Evolutionary conservation across 1,140 invertebrate genomes (phyloP), one percentile per base, ranked within the genome.

Genomic region (Drosophila neocordata): DNA sequence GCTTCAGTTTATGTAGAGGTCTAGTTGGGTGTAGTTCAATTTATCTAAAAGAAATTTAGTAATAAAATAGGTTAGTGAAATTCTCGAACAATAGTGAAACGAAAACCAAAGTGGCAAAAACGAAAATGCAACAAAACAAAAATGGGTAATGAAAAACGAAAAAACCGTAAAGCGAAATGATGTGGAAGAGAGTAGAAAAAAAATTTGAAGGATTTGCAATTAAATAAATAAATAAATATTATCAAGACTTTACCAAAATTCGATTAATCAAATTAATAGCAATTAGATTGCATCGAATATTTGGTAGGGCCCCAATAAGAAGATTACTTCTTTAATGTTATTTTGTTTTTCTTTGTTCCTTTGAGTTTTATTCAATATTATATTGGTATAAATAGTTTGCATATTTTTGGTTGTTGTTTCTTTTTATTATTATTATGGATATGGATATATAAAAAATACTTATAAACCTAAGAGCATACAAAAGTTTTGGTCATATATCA

Each of bases 31-130:
- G 83, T 87, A 85, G 72, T 72, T 71, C 67, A 68, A 79, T 62
- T 73, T 24, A 87, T 90, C 87, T 90, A 90, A 90, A 90, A 90
- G 87, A 90, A 90, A 90, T 90, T 90, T 90, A 90, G 87, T 90
- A 82, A 89, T 87, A 90, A 89, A 90, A 90, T 90, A 90, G 87
- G 87, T 90, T 90, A 90, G 87, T 90, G 79, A 90, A 85, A 81
- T 79, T 69, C 65, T 79, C 78, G 72, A 67, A 77, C 76, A 83
- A 78, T 58, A 63, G 35, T 24, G 37, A 15, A 65, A 58, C 24
- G 20, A 58, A 56, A 44, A 58, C n/a, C 22, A 63, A 65, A 68
- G 58, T 22, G 51, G 55, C n/a, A 69, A 65, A 48, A 41, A 71
- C 53, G 57, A 48, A 7, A 62, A 71, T n/a, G n/a, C n/a, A 22